Base-by-base conservation (phyloP, 2,113 vertebrate genomes). In the Malaclemys terrapin region DNA sequence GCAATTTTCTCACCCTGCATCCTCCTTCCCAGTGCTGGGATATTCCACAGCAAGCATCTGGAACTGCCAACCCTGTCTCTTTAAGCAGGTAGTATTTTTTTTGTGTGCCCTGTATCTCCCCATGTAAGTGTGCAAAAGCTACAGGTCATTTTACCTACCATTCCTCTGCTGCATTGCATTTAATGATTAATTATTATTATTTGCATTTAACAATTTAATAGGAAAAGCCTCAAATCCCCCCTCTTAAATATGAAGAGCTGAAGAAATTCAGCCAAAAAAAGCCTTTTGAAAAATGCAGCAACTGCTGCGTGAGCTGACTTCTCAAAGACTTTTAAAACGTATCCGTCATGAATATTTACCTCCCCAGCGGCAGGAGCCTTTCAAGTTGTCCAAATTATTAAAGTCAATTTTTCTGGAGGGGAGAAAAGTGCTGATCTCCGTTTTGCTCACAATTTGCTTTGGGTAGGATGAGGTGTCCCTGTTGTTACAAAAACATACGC, bases 271-370 rank as follows among this genome's bases (percentile, higher is more conserved):
- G 88, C 49, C 83, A 78, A 42, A 12, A 17, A 10, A 17, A 56
- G 27, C 45, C n/a, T 78, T 20, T 0, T 3, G 79, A 81, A 90
- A 91, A 81, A 85, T 89, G 84, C 49, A 6, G 0, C 45, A 87
- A 79, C 92, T 9, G 7, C 88, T 91, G 90, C 1, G 25, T 89
- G 76, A 0, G 1, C 90, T 72, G 3, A n/a, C 94, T 89, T 87
- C 59, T 50, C 31, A 35, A 65, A 89, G 47, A 75, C 78, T 84
- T 84, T 80, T 24, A 92, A 92, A 94, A 88, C 0, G 0, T 52
- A 90, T 80, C 72, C 25, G n/a, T 93, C 88, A 87, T 95, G 82
- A 97, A 96, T 96, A 97, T 96, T 97, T 92, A 88, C 83, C 93
- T 69, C 25, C 81, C 94, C 93, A 13, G 59, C 57, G 83, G 92